Evolutionary conservation across 2,888 invertebrate genomes (phyloP).

Genomic region (Ephialtes manifestator): DNA sequence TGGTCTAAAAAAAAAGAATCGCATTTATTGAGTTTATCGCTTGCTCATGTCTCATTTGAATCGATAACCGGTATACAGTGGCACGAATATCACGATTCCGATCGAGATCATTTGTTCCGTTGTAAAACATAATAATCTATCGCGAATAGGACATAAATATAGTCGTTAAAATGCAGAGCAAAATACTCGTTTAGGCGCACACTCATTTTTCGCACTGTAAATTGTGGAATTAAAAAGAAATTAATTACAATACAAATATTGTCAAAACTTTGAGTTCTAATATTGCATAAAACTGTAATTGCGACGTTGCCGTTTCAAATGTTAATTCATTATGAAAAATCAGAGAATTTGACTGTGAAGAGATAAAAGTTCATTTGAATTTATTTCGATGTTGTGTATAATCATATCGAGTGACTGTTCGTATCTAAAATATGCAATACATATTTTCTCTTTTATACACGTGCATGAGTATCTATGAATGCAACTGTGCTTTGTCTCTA

Average conservation of each 20-base stretch:
- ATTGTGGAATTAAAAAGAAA: no score
- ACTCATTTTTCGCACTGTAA: conserved; percentile 31
- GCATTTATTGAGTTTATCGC: background rate
- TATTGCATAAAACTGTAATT: no score
- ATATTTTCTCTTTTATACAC: background rate
- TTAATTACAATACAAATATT: no score
- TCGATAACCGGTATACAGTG: background rate
- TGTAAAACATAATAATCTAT: conserved; percentile 51
- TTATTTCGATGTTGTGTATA: no score
- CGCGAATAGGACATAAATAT: conserved; percentile 43
- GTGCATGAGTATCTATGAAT: background rate
- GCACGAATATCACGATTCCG: background rate
- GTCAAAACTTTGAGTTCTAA: no score
- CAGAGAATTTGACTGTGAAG: no score
- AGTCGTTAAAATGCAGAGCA: conserved; percentile 10
- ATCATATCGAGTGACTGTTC: no score
- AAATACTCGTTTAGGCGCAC: conserved; percentile 34
- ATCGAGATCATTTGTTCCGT: conserved; percentile 22
- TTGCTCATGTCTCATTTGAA: background rate
- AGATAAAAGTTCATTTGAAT: no score
- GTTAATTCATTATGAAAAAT: no score
- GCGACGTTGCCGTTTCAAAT: no score
- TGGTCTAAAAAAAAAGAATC: background rate
- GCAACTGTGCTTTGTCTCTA: conserved; percentile 15
- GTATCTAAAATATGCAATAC: conserved; percentile 26